A percentile compares a stretch with the other conserved stretches of the same genome.
Conservation (phyloP, 2,888 invertebrate species). For the Plagodis pulveraria region DNA sequence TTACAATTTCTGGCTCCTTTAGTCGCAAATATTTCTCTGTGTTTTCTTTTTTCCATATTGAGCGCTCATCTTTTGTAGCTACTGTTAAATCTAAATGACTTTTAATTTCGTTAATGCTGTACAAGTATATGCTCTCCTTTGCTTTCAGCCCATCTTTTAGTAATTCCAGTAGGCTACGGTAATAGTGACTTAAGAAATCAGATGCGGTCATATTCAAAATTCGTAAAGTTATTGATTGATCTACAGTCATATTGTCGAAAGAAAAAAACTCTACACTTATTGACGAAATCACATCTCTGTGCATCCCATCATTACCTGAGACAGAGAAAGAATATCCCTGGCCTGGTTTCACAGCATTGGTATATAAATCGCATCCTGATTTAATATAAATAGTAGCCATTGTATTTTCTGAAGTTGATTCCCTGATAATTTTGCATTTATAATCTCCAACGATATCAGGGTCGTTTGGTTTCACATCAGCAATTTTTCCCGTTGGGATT, state of each 20-base stretch:
- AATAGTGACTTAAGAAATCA: constrained; percentile 91
- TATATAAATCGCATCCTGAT: constrained; percentile 91
- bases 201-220: constrained; percentile 90
- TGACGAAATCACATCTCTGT: constrained; percentile 93
- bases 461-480: constrained; percentile 96
- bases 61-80: constrained; percentile 86
- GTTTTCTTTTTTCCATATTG: constrained; percentile 87
- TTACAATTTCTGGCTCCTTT: constrained; percentile 87
- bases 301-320: constrained; percentile 95
- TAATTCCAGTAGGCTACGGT: constrained; percentile 89
- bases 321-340: constrained; percentile 92
- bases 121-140: constrained; percentile 88
- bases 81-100: constrained; percentile 89
- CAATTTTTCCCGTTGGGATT: constrained; percentile 93
- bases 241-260: constrained; percentile 92
- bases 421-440: constrained; percentile 91
- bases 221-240: constrained; percentile 92
- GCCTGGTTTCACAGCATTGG: constrained; percentile 88
- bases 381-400: constrained; percentile 88
- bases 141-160: constrained; percentile 87
- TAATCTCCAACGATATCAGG: constrained; percentile 96
- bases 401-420: constrained; percentile 85
- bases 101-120: constrained; percentile 89
- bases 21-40: constrained; percentile 87
- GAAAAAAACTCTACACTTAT: constrained; percentile 92